phyloP scores from a whole-genome alignment of 1,140 invertebrate genomes.

The Aphelenchoides avenae region DNA sequence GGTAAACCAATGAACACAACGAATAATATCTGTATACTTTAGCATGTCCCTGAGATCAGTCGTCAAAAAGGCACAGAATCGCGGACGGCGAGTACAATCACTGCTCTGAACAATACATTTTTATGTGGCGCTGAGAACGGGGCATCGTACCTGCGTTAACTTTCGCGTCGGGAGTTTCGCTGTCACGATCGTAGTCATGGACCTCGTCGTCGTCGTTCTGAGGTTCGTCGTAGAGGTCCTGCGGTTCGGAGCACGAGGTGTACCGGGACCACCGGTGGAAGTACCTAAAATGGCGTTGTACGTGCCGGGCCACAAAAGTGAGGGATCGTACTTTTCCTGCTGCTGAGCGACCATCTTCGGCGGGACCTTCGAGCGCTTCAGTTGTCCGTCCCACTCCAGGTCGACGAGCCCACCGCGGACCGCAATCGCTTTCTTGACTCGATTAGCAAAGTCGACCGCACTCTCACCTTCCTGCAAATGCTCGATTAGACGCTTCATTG shows the following conservation, averaged over 20 bases:
- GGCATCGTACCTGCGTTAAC: too few species aligned
- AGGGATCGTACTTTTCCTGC: slow-evolving; percentile 32
- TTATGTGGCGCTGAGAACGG: too few species aligned
- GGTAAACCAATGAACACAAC: too few species aligned
- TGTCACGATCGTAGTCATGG: too few species aligned
- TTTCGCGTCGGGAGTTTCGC: too few species aligned
- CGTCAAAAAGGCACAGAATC: too few species aligned
- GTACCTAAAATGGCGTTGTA: slow-evolving; percentile 12
- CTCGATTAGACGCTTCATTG: neutral
- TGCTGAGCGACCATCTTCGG: slow-evolving; percentile 48
- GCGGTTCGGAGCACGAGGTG: slow-evolving; percentile 27
- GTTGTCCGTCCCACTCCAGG: slow-evolving; percentile 60
- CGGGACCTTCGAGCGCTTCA: slow-evolving; percentile 48
- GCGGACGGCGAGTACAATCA: too few species aligned
- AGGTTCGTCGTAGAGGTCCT: too few species aligned
- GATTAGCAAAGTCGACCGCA: slow-evolving; percentile 62
- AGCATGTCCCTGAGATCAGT: too few species aligned
- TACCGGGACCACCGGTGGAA: slow-evolving; percentile 31
- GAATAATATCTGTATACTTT: too few species aligned
- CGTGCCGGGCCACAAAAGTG: neutral
- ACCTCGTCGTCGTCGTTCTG: too few species aligned
- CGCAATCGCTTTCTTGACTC: slow-evolving; percentile 63
- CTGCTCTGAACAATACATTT: too few species aligned
- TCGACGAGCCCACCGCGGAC: slow-evolving; percentile 62
- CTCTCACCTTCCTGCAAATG: slow-evolving; percentile 59